Conservation (phyloP, 2,888 invertebrate species). For the Philopedon plagiatum region DNA sequence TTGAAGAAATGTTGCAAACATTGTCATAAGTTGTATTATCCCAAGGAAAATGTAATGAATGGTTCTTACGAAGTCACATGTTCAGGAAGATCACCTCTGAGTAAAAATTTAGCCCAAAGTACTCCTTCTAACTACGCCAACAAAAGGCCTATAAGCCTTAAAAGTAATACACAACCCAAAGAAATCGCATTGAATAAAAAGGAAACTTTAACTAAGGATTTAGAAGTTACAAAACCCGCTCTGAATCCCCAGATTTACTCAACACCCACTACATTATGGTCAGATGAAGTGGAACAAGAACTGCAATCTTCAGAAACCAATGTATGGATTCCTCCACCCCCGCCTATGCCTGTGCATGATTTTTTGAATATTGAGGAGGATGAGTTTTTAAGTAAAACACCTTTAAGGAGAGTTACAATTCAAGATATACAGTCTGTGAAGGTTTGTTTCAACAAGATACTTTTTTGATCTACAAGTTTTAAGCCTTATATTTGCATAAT, state of each 20-base stretch:
- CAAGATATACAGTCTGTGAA: conserved; percentile 17
- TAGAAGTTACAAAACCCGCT: neutral
- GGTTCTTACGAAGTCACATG: neutral
- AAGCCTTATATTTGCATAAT: too few species aligned
- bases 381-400: conserved; percentile 16
- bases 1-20: conserved; percentile 42
- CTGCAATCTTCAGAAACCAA: conserved; percentile 3
- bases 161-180: neutral
- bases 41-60: neutral
- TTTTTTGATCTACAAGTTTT: too few species aligned
- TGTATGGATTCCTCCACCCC: conserved; percentile 20
- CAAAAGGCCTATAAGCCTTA: neutral
- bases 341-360: conserved; percentile 16
- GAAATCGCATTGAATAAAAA: neutral
- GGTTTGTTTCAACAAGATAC: conserved; percentile 19
- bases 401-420: conserved; percentile 22
- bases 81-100: neutral
- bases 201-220: neutral
- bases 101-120: neutral
- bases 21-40: conserved; percentile 33
- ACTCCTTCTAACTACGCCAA: neutral
- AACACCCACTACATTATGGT: conserved; percentile 21
- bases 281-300: conserved; percentile 27
- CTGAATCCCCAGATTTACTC: neutral
- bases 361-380: neutral